These are phyloP conservation scores for Adelphocoris suturalis DNA, from an alignment of 2,888 invertebrate genomes.

Conservation along the genomic window DNA sequence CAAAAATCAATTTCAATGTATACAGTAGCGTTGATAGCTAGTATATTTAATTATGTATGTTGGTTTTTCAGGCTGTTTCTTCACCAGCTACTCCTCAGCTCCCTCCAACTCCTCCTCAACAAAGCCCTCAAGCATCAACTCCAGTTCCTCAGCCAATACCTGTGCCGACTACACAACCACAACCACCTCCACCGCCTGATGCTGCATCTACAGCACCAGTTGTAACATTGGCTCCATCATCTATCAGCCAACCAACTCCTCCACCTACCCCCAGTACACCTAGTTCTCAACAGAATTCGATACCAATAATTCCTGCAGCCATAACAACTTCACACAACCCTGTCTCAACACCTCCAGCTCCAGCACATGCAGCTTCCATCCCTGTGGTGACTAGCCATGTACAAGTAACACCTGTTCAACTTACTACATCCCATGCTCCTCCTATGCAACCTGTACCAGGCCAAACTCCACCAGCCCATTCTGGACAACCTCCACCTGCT, in stretches of 20 bases:
- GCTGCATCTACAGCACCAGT: constrained; percentile 72
- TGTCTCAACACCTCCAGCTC: constrained; percentile 65
- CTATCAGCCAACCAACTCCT: constrained; percentile 45
- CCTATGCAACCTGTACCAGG: constrained; percentile 29
- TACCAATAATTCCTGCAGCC: constrained; percentile 60
- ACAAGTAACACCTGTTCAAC: constrained; percentile 33
- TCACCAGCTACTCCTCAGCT: constrained; percentile 45
- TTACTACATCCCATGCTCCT: constrained; percentile 45
- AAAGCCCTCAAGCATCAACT: constrained; percentile 71
- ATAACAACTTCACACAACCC: constrained; percentile 70
- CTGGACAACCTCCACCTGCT: constrained; percentile 53
- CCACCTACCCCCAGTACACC: constrained; percentile 61
- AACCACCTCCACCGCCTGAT: constrained; percentile 65
- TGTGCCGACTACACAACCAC: constrained; percentile 68
- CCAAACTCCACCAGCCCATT: constrained; percentile 28
- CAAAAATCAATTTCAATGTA: no score
- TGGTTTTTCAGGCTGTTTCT: constrained; percentile 41
- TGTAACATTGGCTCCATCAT: constrained; percentile 48
- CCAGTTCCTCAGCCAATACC: constrained; percentile 65
- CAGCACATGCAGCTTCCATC: constrained; percentile 74
- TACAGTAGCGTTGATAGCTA: no score
- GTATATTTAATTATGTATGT: neutral
- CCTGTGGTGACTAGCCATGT: constrained; percentile 67
- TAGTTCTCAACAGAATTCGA: constrained; percentile 16
- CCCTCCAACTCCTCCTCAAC: constrained; percentile 75